Conservation (phyloP, 2,797 vertebrate genomes). For the Scarus forsteni region DNA sequence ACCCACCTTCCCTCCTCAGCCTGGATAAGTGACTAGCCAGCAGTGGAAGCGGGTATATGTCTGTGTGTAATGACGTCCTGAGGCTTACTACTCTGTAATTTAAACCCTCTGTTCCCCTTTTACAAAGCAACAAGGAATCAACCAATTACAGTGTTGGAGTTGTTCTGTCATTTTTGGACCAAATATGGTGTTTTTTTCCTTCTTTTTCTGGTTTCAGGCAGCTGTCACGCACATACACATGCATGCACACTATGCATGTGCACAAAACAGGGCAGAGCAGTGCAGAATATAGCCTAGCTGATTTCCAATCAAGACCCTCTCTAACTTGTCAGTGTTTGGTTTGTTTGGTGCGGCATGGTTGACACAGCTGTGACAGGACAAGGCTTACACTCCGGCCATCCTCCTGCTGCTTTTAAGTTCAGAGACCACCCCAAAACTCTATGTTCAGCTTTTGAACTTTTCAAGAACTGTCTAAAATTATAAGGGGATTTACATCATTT, state of each 20-base stretch:
- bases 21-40: constrained; percentile 70
- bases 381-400: constrained; percentile 12
- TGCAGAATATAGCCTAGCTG: constrained; percentile 58
- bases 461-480: constrained; percentile 7
- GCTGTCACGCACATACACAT: constrained; percentile 9
- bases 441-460: constrained; percentile 17
- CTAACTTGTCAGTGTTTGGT: constrained; percentile 62
- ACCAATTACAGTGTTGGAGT: constrained; percentile 77
- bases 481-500: constrained; percentile 1
- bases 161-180: constrained; percentile 69
- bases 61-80: constrained; percentile 76
- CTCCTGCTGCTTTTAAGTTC: constrained; percentile 20
- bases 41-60: constrained; percentile 65
- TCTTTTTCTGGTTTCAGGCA: constrained; percentile 54
- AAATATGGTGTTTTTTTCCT: constrained; percentile 55
- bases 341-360: constrained; percentile 53
- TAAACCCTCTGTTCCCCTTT: constrained; percentile 70
- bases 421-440: constrained; percentile 27
- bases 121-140: constrained; percentile 72
- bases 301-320: constrained; percentile 71
- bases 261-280: constrained; percentile 43
- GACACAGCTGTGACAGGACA: constrained; percentile 63
- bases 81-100: constrained; percentile 82
- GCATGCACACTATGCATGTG: background rate
- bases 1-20: constrained; percentile 67